A percentile compares a stretch with the other conserved stretches of the same genome.
phyloP scores from a whole-genome alignment of 2,113 vertebrate species.

The Lophotis ruficrista region DNA sequence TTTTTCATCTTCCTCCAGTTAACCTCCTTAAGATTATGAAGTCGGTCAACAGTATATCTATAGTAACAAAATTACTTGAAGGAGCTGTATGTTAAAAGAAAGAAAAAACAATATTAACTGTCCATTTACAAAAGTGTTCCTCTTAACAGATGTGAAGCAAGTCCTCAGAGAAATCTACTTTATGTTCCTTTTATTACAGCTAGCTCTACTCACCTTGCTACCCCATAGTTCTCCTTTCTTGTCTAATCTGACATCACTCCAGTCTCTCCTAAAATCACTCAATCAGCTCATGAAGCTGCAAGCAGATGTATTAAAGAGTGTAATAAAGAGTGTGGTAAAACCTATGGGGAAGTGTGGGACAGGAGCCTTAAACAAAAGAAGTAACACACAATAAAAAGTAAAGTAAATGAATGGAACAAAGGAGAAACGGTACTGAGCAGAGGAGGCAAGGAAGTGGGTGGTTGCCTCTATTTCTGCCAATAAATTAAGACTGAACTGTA shows the following conservation, averaged over 20 bases:
- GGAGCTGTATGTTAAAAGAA: not conserved
- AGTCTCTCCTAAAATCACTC: not conserved
- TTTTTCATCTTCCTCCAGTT: not conserved
- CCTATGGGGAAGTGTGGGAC: not conserved
- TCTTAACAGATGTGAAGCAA: not conserved
- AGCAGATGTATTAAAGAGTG: not conserved
- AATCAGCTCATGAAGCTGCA: not conserved
- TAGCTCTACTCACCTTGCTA: not conserved
- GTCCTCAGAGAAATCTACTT: not conserved
- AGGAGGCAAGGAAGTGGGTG: not conserved
- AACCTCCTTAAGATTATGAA: not conserved
- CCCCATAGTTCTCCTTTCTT: not conserved
- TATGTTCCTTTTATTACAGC: not conserved
- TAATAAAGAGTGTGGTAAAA: conserved; percentile 3
- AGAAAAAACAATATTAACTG: not conserved
- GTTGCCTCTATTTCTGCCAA: not conserved
- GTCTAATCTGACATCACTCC: not conserved
- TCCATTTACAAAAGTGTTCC: not conserved
- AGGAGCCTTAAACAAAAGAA: not conserved
- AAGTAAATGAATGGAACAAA: not conserved
- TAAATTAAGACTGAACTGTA: not conserved
- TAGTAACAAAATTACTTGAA: not conserved
- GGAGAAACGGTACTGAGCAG: not conserved
- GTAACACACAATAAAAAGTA: not conserved
- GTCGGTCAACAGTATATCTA: not conserved